These are phyloP conservation scores for Opisthocomus hoazin DNA, from an alignment of 2,113 vertebrate genomes.

Conservation along the genomic window DNA sequence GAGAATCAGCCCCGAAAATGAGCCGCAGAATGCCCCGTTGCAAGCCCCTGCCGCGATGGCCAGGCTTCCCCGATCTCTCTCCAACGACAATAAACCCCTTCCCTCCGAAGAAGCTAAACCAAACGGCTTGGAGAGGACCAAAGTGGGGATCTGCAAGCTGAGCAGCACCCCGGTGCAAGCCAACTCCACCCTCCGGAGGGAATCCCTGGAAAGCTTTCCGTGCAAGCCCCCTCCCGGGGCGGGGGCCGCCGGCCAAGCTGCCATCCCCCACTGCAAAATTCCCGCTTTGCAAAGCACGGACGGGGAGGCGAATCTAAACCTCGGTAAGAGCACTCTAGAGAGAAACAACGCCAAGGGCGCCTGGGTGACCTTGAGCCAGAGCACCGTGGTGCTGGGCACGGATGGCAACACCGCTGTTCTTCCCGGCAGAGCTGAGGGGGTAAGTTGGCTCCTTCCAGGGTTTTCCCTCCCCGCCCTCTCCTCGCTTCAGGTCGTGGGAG, in stretches of 20 bases:
- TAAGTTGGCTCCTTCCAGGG: slow-evolving; percentile 68
- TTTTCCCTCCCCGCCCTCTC: background rate
- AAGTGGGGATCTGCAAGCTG: slow-evolving; percentile 84
- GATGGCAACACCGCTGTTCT: slow-evolving; percentile 93
- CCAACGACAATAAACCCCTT: slow-evolving; percentile 78
- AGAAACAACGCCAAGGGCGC: slow-evolving; percentile 81
- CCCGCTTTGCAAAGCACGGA: slow-evolving; percentile 72
- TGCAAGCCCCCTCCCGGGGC: slow-evolving; percentile 31
- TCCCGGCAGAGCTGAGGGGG: slow-evolving; percentile 78
- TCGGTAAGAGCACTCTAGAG: slow-evolving; percentile 80
- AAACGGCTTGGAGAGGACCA: slow-evolving; percentile 76
- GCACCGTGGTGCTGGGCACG: slow-evolving; percentile 91
- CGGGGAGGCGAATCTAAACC: slow-evolving; percentile 60
- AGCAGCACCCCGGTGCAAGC: slow-evolving; percentile 56
- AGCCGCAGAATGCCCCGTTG: slow-evolving; percentile 29
- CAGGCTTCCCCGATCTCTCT: slow-evolving; percentile 61
- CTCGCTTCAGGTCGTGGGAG: background rate
- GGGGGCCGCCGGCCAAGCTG: slow-evolving; percentile 27
- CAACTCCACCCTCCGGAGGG: slow-evolving; percentile 71
- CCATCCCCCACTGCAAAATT: slow-evolving; percentile 74
- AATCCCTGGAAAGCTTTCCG: slow-evolving; percentile 68
- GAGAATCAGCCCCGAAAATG: slow-evolving; percentile 74
- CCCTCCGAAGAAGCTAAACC: slow-evolving; percentile 71
- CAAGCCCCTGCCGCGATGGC: slow-evolving; percentile 49
- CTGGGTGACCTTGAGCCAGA: slow-evolving; percentile 92